Evolutionary conservation across 2,888 invertebrate genomes (phyloP).

Genomic region (Druceiella hillmani): DNA sequence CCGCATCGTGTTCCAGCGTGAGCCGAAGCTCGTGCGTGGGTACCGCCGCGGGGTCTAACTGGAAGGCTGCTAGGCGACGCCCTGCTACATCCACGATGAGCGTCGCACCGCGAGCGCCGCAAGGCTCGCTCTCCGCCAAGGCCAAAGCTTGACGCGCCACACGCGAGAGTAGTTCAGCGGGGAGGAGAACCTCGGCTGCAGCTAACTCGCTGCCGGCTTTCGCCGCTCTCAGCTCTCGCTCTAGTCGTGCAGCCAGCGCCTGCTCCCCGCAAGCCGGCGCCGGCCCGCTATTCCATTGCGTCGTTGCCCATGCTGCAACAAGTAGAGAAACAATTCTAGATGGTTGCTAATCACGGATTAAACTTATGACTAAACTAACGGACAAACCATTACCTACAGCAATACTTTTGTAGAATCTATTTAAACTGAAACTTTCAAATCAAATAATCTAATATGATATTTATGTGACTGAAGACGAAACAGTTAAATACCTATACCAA

Average conservation of each 20-base stretch:
- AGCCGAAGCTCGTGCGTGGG: conserved; percentile 89
- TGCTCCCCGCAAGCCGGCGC: conserved; percentile 54
- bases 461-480: too few relatives aligned
- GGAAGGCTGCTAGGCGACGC: conserved; percentile 73
- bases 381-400: too few relatives aligned
- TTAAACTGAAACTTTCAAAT: too few relatives aligned
- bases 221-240: conserved; percentile 73
- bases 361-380: too few relatives aligned
- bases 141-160: conserved; percentile 75
- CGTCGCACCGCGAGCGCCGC: conserved; percentile 83
- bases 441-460: too few relatives aligned
- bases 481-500: too few relatives aligned
- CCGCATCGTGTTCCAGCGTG: conserved; percentile 79
- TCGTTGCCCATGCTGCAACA: conserved; percentile 42
- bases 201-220: conserved; percentile 72
- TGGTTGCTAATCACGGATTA: too few relatives aligned
- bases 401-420: too few relatives aligned
- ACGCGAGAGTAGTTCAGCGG: conserved; percentile 72
- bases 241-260: conserved; percentile 69
- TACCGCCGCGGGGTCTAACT: conserved; percentile 80
- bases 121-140: conserved; percentile 85
- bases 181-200: conserved; percentile 80
- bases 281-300: conserved; percentile 45
- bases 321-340: too few relatives aligned
- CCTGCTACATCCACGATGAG: conserved; percentile 79